Evolutionary conservation across 1,140 invertebrate genomes (phyloP), one percentile per base, ranked within the genome.

Genomic region (Cotesia glomerata): DNA sequence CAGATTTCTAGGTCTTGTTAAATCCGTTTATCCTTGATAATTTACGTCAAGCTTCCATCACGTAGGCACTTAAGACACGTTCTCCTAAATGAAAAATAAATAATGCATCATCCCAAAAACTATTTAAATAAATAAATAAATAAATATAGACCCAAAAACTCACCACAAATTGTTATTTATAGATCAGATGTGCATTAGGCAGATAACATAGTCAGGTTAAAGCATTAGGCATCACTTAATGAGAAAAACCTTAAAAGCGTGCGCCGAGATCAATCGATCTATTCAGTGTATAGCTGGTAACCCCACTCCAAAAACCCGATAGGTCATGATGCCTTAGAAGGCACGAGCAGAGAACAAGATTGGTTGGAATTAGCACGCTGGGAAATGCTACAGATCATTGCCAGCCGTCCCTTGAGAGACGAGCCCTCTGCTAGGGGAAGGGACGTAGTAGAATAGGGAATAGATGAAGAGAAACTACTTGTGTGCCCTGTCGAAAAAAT

Each of bases 321-420:
- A 77, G 78, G 77, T 76, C 62, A 58, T 66, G 77, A 80, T 78
- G 77, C 78, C 79, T 76, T 83, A 84, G 76, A 82, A 83, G 78
- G 77, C 79, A 82, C 76, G 76, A 76, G 59, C 39, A 45, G 39
- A 32, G 62, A 65, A 65, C 26, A 32, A 67, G 64, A 67, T 67
- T 72, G 71, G 63, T 66, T 59, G 36, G 69, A 74, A 74, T 76
- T 76, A 74, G 72, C 35, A 58, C 26, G 61, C 16, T 51, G 58
- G 58, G 56, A 54, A 67, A 62, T 72, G 52, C 51, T 16, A 36
- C 64, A 34, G 63, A 36, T 72, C 56, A 64, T 63, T 69, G 61
- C 73, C 69, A 73, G 68, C 39, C 39, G 69, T 82, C 80, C 82
- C 77, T 67, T 65, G 84, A 79, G 81, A 79, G 71, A 74, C 49